Base-by-base conservation (phyloP, 2,113 vertebrate genomes). In the Mesoclemmys tuberculata region DNA sequence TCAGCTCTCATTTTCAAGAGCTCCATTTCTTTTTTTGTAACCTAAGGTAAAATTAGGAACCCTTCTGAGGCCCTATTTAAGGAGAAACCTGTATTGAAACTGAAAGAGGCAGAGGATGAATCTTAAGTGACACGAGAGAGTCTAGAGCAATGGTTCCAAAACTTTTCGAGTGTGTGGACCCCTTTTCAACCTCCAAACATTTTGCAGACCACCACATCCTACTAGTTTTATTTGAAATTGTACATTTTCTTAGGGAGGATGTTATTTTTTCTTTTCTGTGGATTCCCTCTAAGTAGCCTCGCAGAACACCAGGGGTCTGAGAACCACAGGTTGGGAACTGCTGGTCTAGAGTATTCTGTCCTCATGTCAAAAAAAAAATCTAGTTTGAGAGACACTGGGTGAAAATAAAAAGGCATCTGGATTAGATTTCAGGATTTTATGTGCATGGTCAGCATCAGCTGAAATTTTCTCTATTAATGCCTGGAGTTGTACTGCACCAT, bases 311-410 rank as follows among this genome's bases (percentile, higher is more conserved):
- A 46, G 46, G 46, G 46, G 46, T 46, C 46, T 8, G 46, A 5
- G 46, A 8, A 46, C 46, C 46, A 46, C 46, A 46, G 46, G 46
- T 46, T 46, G 46, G 46, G 46, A 46, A 46, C 46, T 8, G 46
- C 46, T 46, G 46, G 48, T 84, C 58, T 46, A 56, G 6, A 41
- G 24, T 87, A 75, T 35, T 74, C 10, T 6, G 41, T 10, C 14
- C 29, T 38, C 48, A 54, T 86, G 93, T 87, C 71, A 88, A 90
- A 97, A 11, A 97, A 11, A 1, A 85, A 74, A 29, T 41, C 85
- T 46, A 58, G 31, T 21, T 85, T 64, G 46, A 85, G 38, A 85
- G 83, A 75, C 31, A 88, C 35, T 29, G 64, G 74, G 44, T 88
- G 68, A 44, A 95, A 81, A 85, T 83, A 12, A 85, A 85, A 91